Evolutionary conservation across 92 coral and sea anemone species (phyloP).

Genomic region (Epizoanthus fatuus): DNA sequence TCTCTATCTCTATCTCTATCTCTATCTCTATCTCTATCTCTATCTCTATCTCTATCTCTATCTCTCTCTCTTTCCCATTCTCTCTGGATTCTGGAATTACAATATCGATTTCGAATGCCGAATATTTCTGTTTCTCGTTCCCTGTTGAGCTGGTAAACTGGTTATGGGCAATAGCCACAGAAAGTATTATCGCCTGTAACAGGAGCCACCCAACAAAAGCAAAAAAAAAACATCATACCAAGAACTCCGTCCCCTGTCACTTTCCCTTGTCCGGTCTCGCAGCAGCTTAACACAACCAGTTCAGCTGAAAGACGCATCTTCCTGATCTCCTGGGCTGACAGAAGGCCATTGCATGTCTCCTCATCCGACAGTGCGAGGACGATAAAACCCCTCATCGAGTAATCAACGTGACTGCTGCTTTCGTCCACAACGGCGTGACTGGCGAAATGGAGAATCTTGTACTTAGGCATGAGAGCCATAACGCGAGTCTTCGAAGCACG

Average conservation of each 20-base stretch:
- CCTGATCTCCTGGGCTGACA: conserved; percentile 73
- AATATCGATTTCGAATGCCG: no score
- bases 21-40: no score
- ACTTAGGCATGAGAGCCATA: conserved; percentile 53
- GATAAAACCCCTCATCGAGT: conserved; percentile 64
- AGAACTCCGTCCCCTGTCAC: conserved; percentile 79
- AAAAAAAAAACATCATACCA: conserved; percentile 42
- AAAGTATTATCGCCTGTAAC: no score
- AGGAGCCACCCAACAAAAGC: no score
- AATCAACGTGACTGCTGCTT: conserved; percentile 66
- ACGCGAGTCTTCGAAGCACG: conserved; percentile 65
- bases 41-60: no score
- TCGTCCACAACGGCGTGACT: conserved; percentile 71
- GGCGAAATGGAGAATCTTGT: conserved; percentile 69
- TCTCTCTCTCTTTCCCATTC: no score
- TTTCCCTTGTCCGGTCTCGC: conserved; percentile 73
- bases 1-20: no score
- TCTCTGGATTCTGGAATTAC: no score
- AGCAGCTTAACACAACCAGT: conserved; percentile 80
- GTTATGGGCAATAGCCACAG: no score
- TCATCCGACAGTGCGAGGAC: conserved; percentile 62
- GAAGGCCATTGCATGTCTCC: conserved; percentile 56
- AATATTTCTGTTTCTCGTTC: no score
- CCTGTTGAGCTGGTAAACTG: no score
- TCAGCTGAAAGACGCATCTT: conserved; percentile 64